Evolutionary conservation across 1,140 invertebrate species (phyloP).

Genomic region (Hylaeus anthracinus): DNA sequence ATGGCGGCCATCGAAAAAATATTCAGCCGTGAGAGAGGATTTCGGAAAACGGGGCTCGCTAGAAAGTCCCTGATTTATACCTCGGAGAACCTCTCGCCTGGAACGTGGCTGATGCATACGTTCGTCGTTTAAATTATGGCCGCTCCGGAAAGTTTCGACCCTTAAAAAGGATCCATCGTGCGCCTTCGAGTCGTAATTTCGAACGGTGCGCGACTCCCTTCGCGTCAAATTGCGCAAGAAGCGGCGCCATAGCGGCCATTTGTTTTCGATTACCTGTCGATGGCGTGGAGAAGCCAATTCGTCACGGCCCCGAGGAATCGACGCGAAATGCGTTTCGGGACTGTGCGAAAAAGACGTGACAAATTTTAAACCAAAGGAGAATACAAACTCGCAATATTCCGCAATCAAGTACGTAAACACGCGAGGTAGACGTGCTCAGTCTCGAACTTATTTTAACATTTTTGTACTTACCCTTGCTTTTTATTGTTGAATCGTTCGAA

Average conservation of each 20-base stretch:
- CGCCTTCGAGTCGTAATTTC: background rate
- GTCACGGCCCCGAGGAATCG: background rate
- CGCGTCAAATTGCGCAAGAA: background rate
- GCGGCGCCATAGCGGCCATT: background rate
- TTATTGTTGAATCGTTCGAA: too few relatives aligned
- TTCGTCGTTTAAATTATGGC: conserved; percentile 5
- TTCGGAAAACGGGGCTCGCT: background rate
- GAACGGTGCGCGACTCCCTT: background rate
- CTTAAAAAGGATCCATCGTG: background rate
- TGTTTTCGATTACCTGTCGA: background rate
- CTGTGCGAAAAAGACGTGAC: too few relatives aligned
- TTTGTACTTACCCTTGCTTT: too few relatives aligned
- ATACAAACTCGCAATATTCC: too few relatives aligned
- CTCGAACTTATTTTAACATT: too few relatives aligned
- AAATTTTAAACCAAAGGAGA: too few relatives aligned
- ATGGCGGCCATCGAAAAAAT: conserved; percentile 15
- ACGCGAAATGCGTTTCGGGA: background rate
- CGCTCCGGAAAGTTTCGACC: background rate
- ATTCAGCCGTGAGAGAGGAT: conserved; percentile 1
- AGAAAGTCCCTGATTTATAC: conserved; percentile 21
- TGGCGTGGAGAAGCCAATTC: background rate
- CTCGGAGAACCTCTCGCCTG: background rate
- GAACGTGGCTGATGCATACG: background rate
- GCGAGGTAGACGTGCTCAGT: too few relatives aligned
- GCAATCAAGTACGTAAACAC: too few relatives aligned